phyloP scores from a whole-genome alignment of 2,113 vertebrate species.

The Leucoraja erinaceus region DNA sequence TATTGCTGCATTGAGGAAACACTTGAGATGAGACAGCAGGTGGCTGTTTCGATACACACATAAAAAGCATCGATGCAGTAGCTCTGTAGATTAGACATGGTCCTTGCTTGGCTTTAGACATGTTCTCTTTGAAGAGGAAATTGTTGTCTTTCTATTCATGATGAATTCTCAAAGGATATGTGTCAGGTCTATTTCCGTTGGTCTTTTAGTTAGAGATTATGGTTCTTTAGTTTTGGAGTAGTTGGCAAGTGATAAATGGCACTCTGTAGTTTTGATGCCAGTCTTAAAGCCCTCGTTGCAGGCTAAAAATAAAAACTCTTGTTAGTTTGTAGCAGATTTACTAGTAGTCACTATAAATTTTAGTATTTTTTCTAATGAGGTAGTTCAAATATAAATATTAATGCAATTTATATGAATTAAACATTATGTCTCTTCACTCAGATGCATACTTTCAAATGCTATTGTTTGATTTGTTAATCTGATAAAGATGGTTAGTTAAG shows the following conservation, averaged over 20 bases:
- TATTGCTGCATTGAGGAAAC: constrained; percentile 1
- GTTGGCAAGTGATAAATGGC: constrained; percentile 34
- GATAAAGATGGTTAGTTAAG: constrained; percentile 19
- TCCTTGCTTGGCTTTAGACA: neutral
- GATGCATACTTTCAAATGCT: constrained; percentile 13
- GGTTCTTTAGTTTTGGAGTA: constrained; percentile 1
- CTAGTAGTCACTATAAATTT: constrained; percentile 35
- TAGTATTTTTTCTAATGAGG: constrained; percentile 16
- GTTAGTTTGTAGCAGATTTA: neutral
- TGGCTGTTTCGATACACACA: neutral
- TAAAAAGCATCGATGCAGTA: neutral
- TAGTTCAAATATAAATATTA: constrained; percentile 35
- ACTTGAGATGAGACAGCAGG: neutral
- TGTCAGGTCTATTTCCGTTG: neutral
- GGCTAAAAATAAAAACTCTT: constrained; percentile 11
- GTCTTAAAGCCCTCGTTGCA: constrained; percentile 28
- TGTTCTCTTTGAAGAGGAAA: constrained; percentile 10
- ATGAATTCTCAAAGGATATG: constrained; percentile 4
- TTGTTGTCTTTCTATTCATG: neutral
- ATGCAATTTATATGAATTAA: constrained; percentile 37
- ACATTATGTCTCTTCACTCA: neutral
- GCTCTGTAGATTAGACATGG: neutral
- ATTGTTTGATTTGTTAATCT: constrained; percentile 1
- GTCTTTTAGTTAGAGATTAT: neutral
- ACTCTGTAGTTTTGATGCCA: neutral